phyloP scores from a whole-genome alignment of 2,888 invertebrate genomes.

The Osmoderma eremita region DNA sequence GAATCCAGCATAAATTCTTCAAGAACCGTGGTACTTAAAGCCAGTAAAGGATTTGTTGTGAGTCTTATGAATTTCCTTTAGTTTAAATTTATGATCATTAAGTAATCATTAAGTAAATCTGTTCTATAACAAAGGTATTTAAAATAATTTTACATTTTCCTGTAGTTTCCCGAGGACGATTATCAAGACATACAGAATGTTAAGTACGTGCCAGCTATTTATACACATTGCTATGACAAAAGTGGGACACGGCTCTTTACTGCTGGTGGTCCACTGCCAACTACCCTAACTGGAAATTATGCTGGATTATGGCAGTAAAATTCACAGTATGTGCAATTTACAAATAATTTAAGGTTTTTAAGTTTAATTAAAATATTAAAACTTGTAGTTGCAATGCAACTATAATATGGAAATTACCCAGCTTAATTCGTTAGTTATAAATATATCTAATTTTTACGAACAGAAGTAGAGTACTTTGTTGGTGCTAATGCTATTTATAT shows the following conservation, averaged over 20 bases:
- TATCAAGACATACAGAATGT: constrained; percentile 85
- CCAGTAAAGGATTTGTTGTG: constrained; percentile 90
- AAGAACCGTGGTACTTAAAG: constrained; percentile 86
- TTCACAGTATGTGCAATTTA: constrained; percentile 13
- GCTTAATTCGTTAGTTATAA: too few species aligned
- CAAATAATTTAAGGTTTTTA: constrained; percentile 1
- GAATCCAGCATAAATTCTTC: constrained; percentile 91
- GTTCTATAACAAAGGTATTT: too few species aligned
- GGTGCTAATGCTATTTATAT: too few species aligned
- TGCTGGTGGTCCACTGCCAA: constrained; percentile 94
- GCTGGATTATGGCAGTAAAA: constrained; percentile 91
- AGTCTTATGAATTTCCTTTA: constrained; percentile 57
- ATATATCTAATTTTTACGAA: too few species aligned
- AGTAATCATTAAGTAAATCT: neutral
- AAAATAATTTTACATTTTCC: constrained; percentile 44
- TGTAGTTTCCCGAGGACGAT: constrained; percentile 84
- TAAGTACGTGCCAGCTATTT: constrained; percentile 92
- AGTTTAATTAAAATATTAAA: too few species aligned
- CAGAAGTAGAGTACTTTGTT: too few species aligned
- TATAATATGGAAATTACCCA: too few species aligned
- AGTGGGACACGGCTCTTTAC: constrained; percentile 92
- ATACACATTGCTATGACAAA: constrained; percentile 95
- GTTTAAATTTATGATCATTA: neutral
- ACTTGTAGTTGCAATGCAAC: too few species aligned
- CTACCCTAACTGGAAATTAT: constrained; percentile 92